phyloP scores from a whole-genome alignment of 2,888 invertebrate genomes.

The Pyrrhia umbra region DNA sequence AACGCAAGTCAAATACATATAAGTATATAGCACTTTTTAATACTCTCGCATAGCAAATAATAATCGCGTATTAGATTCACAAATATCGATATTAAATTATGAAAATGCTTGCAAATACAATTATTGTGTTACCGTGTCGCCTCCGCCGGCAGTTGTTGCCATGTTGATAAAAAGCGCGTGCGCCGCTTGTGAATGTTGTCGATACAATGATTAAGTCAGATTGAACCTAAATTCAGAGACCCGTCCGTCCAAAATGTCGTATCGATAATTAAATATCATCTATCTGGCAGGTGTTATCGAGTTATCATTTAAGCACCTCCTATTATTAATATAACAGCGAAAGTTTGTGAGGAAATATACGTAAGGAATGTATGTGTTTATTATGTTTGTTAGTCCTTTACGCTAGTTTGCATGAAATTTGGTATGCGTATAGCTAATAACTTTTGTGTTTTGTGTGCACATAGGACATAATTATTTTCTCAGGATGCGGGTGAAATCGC shows the following conservation, averaged over 20 bases:
- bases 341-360: too few relatives aligned
- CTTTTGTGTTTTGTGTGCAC: too few relatives aligned
- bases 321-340: too few relatives aligned
- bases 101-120: constrained; percentile 16
- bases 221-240: constrained; percentile 9
- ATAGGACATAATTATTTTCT: too few relatives aligned
- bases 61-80: background rate
- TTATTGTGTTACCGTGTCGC: constrained; percentile 41
- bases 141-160: constrained; percentile 36
- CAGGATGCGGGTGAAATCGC: too few relatives aligned
- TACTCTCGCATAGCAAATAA: constrained; percentile 25
- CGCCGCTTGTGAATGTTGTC: constrained; percentile 23
- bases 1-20: background rate
- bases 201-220: constrained; percentile 33
- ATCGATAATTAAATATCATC: constrained; percentile 3
- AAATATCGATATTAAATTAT: background rate
- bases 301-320: background rate
- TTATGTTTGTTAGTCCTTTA: too few relatives aligned
- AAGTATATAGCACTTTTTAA: too few relatives aligned
- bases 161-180: constrained; percentile 44
- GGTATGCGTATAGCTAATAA: too few relatives aligned
- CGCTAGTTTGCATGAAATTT: too few relatives aligned
- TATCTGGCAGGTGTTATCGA: background rate
- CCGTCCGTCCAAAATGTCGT: constrained; percentile 20
- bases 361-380: too few relatives aligned